Base-by-base conservation (phyloP, 1,140 invertebrate genomes). In the Psix sp. region DNA sequence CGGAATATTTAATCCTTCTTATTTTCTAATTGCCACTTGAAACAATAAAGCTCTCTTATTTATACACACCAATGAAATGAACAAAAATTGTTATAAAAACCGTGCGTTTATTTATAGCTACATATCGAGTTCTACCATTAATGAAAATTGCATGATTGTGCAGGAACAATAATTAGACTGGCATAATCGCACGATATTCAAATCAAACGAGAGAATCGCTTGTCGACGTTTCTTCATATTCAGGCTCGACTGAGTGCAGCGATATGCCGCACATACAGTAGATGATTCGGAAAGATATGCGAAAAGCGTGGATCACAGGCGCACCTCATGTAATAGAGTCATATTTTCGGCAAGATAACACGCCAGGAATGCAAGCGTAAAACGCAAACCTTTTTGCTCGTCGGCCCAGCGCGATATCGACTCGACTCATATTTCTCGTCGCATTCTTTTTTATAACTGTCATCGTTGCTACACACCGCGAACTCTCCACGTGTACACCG, bases 331-430 rank as follows among this genome's bases (percentile, higher is more conserved):
- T 67, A 63, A 74, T 74, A 67, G 56, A 74, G 71, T 63, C 72
- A 68, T 74, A 74, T 74, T 74, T 74, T 68, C 46, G 59, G 65
- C 59, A 70, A 74, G 65, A 74, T 74, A 70, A 38, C 57, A 51
- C 72, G 71, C 68, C 68, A 68, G 70, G 48, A 66, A 60, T 54
- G 35, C 60, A 26, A 62, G 57, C 65, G 26, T 56, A 62, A 49
- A 67, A 56, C 49, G 70, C 39, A 39, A 24, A 35, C 54, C 11
- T 35, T 14, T 35, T 35, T 11, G 24, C 42, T 36, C 39, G 59
- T 54, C 31, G 39, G 29, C 10, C 33, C 46, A 26, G 14, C 36
- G 63, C 52, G 51, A 63, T 74, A 74, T 74, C 72, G 72, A 74
- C 57, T 56, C 39, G 9, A 21, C 39, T 16, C 48, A 48, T 73